phyloP scores from a whole-genome alignment of 2,888 invertebrate species.

The Diplolepis rosae region DNA sequence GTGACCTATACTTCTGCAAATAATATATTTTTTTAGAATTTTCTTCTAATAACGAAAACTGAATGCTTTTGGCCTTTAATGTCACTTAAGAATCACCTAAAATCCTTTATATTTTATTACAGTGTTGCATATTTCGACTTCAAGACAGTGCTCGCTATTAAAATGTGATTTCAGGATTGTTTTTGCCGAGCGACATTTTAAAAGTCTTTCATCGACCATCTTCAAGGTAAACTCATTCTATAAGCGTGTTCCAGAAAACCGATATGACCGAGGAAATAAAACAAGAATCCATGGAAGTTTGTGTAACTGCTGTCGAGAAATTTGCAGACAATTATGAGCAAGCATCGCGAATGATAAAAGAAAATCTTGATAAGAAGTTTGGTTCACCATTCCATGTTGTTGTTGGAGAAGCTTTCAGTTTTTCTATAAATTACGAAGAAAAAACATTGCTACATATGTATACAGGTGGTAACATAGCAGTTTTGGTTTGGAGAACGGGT shows the following conservation, averaged over 20 bases:
- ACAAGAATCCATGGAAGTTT: constrained; percentile 90
- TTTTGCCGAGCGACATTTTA: no score
- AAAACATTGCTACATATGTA: constrained; percentile 91
- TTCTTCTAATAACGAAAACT: no score
- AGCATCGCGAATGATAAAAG: constrained; percentile 95
- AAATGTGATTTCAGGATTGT: no score
- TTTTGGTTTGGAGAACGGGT: constrained; percentile 63
- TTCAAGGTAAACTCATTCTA: no score
- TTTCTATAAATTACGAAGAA: constrained; percentile 93
- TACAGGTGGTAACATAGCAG: constrained; percentile 92
- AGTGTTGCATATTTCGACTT: no score
- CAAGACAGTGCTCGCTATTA: no score
- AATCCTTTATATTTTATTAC: no score
- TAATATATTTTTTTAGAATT: no score
- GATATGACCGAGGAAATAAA: constrained; percentile 97
- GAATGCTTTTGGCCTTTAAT: no score
- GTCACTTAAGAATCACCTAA: no score
- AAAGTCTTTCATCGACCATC: no score
- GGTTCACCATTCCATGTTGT: constrained; percentile 89
- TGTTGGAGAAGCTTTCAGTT: constrained; percentile 96
- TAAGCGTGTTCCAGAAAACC: constrained; percentile 42
- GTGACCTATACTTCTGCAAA: no score
- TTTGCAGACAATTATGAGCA: constrained; percentile 85
- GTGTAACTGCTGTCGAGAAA: constrained; percentile 96
- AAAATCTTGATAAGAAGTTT: constrained; percentile 95